phyloP scores from a whole-genome alignment of 2,888 invertebrate genomes.

The Cenopis cana region DNA sequence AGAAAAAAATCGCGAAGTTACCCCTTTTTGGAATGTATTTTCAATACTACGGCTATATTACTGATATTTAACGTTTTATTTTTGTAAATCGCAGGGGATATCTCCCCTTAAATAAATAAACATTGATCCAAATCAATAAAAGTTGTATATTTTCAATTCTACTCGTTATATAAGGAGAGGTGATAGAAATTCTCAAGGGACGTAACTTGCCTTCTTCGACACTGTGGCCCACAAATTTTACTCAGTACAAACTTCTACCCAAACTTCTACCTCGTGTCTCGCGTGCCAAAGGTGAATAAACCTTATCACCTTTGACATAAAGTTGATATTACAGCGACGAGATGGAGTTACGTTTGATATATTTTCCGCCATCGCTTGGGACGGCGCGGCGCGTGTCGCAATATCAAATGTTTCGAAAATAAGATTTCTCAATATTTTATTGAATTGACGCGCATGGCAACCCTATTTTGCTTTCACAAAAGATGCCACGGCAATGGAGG shows the following conservation, averaged over 20 bases:
- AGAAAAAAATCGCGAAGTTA: too few relatives aligned
- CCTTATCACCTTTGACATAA: not conserved
- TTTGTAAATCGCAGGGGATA: too few relatives aligned
- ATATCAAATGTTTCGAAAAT: slow-evolving; percentile 12
- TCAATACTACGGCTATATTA: too few relatives aligned
- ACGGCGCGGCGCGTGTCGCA: not conserved
- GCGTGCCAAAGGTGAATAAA: not conserved
- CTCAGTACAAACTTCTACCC: slow-evolving; percentile 5
- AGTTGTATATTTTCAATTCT: not conserved
- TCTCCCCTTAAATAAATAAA: too few relatives aligned
- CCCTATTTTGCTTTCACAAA: not conserved
- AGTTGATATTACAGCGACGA: not conserved
- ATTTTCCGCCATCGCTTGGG: slow-evolving; percentile 1
- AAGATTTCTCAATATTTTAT: slow-evolving; percentile 14
- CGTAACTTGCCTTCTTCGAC: not conserved
- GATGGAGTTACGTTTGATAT: not conserved
- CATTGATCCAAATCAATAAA: not conserved
- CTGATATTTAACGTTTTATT: too few relatives aligned
- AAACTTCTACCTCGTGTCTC: not conserved
- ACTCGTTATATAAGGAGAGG: not conserved
- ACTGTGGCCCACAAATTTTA: not conserved
- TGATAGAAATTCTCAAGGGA: slow-evolving; percentile 1
- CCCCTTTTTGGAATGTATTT: too few relatives aligned
- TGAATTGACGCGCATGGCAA: slow-evolving; percentile 1
- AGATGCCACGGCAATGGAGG: too few relatives aligned